phyloP scores from a whole-genome alignment of 2,888 invertebrate species.

The Scaptomyza tumidula region DNA sequence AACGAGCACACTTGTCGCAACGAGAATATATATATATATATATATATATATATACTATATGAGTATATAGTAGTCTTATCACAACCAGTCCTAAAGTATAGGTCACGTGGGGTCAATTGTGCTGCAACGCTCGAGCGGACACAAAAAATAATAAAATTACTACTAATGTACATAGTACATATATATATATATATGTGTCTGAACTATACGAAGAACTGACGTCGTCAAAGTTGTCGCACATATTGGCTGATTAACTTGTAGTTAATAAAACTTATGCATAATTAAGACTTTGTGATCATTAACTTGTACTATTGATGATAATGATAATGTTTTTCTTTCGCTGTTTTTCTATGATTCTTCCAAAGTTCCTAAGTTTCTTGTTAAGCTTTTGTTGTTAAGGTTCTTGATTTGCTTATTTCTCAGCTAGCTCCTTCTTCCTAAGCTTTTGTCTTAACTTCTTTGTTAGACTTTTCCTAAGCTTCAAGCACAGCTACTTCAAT shows the following conservation, averaged over 20 bases:
- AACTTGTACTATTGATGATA: too few relatives aligned
- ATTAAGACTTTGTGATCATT: background rate
- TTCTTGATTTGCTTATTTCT: too few relatives aligned
- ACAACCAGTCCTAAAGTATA: slow-evolving; percentile 58
- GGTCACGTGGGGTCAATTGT: slow-evolving; percentile 64
- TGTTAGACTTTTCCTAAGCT: too few relatives aligned
- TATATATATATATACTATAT: background rate
- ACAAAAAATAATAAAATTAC: background rate
- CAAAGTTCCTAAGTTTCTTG: too few relatives aligned
- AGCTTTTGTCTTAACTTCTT: background rate
- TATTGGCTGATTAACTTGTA: background rate
- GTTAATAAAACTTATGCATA: background rate
- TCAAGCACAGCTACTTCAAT: too few relatives aligned
- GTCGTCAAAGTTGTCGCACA: slow-evolving; percentile 2
- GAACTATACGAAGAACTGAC: background rate
- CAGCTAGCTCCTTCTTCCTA: too few relatives aligned
- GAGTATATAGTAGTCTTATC: slow-evolving; percentile 40
- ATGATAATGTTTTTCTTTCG: too few relatives aligned
- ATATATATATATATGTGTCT: background rate
- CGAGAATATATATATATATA: background rate
- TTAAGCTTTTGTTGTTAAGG: too few relatives aligned
- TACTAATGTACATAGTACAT: background rate
- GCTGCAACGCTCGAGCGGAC: slow-evolving; percentile 28
- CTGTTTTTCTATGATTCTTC: too few relatives aligned
- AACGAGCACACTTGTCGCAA: slow-evolving; percentile 40